Evolutionary conservation across 2,888 invertebrate genomes (phyloP).

Genomic region (Dorcus parallelipipedus): DNA sequence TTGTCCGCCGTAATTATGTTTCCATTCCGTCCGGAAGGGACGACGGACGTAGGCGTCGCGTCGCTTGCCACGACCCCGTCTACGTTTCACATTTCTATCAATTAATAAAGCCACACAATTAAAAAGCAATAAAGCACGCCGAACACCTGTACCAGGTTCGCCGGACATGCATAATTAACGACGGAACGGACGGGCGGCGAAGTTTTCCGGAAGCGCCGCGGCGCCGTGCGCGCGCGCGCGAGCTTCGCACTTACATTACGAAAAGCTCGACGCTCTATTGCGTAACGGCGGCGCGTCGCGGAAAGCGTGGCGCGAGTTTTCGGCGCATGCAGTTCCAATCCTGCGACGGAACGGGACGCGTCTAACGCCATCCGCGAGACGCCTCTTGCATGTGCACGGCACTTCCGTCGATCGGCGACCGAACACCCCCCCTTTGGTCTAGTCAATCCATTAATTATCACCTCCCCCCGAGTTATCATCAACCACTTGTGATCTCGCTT

Average conservation of each 20-base stretch:
- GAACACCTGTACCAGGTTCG: constrained; percentile 4
- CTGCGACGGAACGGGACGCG: constrained; percentile 6
- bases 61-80: neutral
- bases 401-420: no score
- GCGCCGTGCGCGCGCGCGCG: constrained; percentile 18
- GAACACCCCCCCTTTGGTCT: no score
- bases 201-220: constrained; percentile 1
- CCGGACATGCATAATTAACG: constrained; percentile 3
- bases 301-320: constrained; percentile 18
- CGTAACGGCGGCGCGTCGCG: constrained; percentile 15
- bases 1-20: neutral
- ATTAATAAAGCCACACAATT: neutral
- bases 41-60: neutral
- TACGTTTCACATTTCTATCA: neutral
- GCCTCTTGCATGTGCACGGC: no score
- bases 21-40: neutral
- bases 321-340: constrained; percentile 21
- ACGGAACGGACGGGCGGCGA: constrained; percentile 1
- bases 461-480: no score
- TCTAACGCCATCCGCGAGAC: neutral
- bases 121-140: neutral
- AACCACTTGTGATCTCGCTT: no score
- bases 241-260: constrained; percentile 7
- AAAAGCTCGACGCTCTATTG: constrained; percentile 20
- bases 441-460: no score